Conservation (phyloP, 2,797 vertebrate species). For the Etheostoma nigrum region DNA sequence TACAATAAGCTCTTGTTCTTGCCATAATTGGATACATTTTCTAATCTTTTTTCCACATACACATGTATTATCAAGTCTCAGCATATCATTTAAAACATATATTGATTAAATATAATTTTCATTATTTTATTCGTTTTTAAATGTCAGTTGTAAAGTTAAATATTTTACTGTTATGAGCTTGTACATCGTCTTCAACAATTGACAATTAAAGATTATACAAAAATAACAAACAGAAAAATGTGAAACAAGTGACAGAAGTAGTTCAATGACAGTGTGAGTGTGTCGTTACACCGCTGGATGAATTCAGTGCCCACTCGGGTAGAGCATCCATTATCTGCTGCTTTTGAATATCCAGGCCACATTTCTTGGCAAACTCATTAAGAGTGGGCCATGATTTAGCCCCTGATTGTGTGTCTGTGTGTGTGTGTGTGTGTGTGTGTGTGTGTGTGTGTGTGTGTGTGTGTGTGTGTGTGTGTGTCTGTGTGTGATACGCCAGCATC, state of each 20-base stretch:
- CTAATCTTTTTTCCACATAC: neutral
- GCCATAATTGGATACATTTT: too few relatives aligned
- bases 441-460: constrained; percentile 16
- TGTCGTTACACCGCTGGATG: neutral
- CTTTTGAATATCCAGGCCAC: constrained; percentile 1
- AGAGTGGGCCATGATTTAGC: constrained; percentile 5
- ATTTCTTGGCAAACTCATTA: constrained; percentile 11
- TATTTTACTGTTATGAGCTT: neutral
- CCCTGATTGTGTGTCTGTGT: neutral
- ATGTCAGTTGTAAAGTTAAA: neutral
- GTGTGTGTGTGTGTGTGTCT: neutral
- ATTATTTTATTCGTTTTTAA: neutral
- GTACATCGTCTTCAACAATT: neutral
- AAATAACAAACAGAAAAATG: neutral
- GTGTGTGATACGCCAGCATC: neutral
- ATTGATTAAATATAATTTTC: too few relatives aligned
- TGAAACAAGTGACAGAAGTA: neutral
- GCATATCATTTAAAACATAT: neutral
- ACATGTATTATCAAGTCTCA: neutral
- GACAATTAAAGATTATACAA: neutral
- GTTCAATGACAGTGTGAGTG: neutral
- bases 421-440: constrained; percentile 1
- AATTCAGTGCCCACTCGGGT: neutral
- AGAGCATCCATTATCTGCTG: constrained; percentile 18
- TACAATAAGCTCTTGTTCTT: too few relatives aligned